A percentile compares a stretch with the other conserved stretches of the same genome.
Evolutionary conservation across 92 coral and sea anemone genomes (phyloP).

Genomic region (Ricordea florida): DNA sequence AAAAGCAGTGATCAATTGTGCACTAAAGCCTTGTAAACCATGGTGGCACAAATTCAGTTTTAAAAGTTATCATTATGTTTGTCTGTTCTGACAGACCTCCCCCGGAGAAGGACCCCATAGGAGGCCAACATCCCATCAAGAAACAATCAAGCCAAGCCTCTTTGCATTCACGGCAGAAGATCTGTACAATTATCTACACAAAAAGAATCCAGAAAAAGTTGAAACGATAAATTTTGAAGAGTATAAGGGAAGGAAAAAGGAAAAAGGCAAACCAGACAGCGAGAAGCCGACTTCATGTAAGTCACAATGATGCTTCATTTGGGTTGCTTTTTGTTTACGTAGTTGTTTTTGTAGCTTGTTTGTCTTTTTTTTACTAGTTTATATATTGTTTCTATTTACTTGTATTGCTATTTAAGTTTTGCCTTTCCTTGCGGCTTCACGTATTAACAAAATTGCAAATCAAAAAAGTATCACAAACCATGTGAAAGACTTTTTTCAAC

Average conservation of each 20-base stretch:
- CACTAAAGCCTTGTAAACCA: too few species aligned
- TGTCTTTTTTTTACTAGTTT: neutral
- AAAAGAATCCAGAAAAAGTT: conserved; percentile 19
- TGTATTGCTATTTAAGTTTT: too few species aligned
- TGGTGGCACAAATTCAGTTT: neutral
- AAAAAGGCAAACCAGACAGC: neutral
- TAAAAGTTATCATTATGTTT: neutral
- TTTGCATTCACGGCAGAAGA: conserved; percentile 22
- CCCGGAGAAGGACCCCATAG: too few species aligned
- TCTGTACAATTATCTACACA: conserved; percentile 14
- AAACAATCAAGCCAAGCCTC: neutral
- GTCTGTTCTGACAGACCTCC: too few species aligned
- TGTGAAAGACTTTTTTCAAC: too few species aligned
- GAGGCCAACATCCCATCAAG: neutral
- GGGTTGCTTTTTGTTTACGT: too few species aligned
- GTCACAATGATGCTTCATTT: neutral
- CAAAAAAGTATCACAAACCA: too few species aligned
- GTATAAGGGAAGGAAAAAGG: neutral
- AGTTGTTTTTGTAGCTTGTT: neutral
- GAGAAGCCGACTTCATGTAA: conserved; percentile 23
- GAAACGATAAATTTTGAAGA: conserved; percentile 18
- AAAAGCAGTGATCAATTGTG: too few species aligned
- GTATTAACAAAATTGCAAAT: too few species aligned
- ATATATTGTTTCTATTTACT: too few species aligned
- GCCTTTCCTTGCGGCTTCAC: too few species aligned